Base-by-base conservation (phyloP, 2,113 vertebrate genomes). In the Mustela lutreola region DNA sequence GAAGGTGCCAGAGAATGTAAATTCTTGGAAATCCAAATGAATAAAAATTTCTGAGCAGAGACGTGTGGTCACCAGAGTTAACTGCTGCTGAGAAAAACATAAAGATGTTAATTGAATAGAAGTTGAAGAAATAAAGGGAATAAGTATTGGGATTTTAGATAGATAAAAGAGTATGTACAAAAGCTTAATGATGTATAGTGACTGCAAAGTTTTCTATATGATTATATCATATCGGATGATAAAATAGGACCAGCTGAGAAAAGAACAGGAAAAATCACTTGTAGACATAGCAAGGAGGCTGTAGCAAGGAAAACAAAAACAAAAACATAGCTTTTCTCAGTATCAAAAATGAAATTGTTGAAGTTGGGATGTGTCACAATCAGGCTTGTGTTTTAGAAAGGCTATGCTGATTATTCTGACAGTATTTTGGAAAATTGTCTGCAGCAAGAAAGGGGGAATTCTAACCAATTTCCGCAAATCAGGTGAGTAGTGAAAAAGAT, bases 361-460 rank as follows among this genome's bases (percentile, higher is more conserved):
- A 79, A 48, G 8, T 24, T 58, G 4, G 28, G 2, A 16, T 65
- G 9, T 26, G 2, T 21, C 42, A 33, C 8, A 56, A 26, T 65
- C 21, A 33, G 9, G 48, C 36, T 81, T 75, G 1, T 21, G 71
- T 79, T 89, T 96, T 89, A 92, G 22, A 75, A 89, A 83, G 11
- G 71, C 28, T 82, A 83, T 7, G 84, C 26, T 58, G n/a, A 63
- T 95, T 89, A n/a, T 26, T 85, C 1, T 63, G 21, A 60, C 7
- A 95, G 11, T 3, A 48, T 76, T 92, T 62, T 83, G 28, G 7
- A 83, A 82, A 89, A 53, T 60, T 24, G 28, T 86, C 53, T 81
- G 1, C 7, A 39, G 12, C 36, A 39, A 91, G 36, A n/a, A 82
- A 85, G 87, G 31, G 19, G 3, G 63, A 71, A 1, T 3, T 45